Conservation (phyloP, 2,113 vertebrate genomes). For the Carassius gibelio region DNA sequence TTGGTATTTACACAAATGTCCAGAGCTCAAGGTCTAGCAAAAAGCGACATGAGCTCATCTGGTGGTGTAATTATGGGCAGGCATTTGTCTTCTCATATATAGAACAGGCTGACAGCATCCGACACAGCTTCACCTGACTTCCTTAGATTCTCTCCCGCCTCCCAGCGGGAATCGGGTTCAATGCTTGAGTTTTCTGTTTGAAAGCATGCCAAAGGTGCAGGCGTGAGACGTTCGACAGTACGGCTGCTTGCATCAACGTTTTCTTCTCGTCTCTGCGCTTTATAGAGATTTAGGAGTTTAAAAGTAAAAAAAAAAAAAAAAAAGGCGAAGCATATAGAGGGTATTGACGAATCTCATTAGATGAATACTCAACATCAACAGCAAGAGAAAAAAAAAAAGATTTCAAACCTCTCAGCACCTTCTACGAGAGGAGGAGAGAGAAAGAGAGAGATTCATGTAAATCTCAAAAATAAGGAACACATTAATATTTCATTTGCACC, state of each 20-base stretch:
- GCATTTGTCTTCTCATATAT: neutral
- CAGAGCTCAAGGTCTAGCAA: neutral
- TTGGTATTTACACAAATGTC: slow-evolving; percentile 19
- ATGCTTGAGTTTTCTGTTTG: slow-evolving; percentile 25
- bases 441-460: slow-evolving; percentile 81
- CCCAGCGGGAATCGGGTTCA: slow-evolving; percentile 19
- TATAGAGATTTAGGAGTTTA: slow-evolving; percentile 68
- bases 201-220: slow-evolving; percentile 61
- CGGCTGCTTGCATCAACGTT: neutral
- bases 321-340: slow-evolving; percentile 41
- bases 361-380: slow-evolving; percentile 16
- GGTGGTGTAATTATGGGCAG: slow-evolving; percentile 18
- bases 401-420: slow-evolving; percentile 38
- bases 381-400: slow-evolving; percentile 14
- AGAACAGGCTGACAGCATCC: slow-evolving; percentile 35
- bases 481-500: slow-evolving; percentile 97
- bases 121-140: slow-evolving; percentile 22
- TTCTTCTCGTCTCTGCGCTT: slow-evolving; percentile 51
- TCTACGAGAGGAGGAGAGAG: slow-evolving; percentile 54
- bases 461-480: slow-evolving; percentile 82
- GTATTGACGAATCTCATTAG: slow-evolving; percentile 38
- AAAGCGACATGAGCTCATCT: slow-evolving; percentile 22
- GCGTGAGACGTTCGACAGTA: slow-evolving; percentile 42
- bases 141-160: neutral
- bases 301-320: slow-evolving; percentile 63